Evolutionary conservation across 2,113 vertebrate species (phyloP), one percentile per base, ranked within the genome.

Genomic region (Pipra filicauda): DNA sequence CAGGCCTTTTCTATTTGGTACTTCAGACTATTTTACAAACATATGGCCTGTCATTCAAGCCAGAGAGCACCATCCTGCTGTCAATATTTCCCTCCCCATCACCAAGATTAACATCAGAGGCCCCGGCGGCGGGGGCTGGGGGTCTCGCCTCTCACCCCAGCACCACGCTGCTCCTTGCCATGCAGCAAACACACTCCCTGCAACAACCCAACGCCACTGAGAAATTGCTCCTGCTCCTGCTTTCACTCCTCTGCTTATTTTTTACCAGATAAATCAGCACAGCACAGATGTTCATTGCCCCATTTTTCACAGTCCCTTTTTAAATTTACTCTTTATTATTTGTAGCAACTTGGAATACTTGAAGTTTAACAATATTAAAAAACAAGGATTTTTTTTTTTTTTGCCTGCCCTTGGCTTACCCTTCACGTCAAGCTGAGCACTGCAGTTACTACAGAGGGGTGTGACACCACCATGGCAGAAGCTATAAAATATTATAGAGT

Each of bases 81-180:
- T 88, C 96, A 95, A 44, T 93, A 97, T 91, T 95, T 88, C 92
- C 89, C 91, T 92, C 91, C 93, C 95, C 95, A 93, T 91, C 96
- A 94, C 90, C 39, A 76, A 93, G 91, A 95, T 96, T 58, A 94
- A 88, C 93, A 91, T 6, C 84, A 49, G 85, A 88, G 82, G 88
- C 93, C 77, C 8, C 20, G 39, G 61, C 33, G 18, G 92, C 31
- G 4, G 35, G 27, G 88, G 75, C 77, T 64, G 84, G 87, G 84
- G 73, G 12, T n/a, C 93, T 89, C 71, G 30, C 82, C 95, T 78
- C 71, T 95, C 91, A 16, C 75, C 91, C 78, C 13, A 70, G 93
- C 80, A 8, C 91, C 30, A 7, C 8, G 10, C 77, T 51, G 90
- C 95, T 84, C 92, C 41, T 83, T 66, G 92, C 95, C 95, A 46